Conservation (phyloP, 1,140 invertebrate genomes). For the Camponotus floridanus region DNA sequence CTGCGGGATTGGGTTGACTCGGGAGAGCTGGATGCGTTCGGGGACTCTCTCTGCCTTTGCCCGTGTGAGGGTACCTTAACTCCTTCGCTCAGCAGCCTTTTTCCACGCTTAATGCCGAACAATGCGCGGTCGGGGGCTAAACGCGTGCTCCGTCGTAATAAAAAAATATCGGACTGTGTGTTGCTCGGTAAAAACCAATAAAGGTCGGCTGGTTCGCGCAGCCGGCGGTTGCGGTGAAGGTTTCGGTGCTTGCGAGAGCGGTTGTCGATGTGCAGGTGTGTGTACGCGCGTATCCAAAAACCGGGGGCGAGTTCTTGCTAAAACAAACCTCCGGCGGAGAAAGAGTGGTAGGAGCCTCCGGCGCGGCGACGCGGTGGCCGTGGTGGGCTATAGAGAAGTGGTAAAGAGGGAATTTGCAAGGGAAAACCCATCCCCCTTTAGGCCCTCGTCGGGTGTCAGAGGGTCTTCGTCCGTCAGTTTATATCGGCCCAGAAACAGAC, state of each 20-base stretch:
- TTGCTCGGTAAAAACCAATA: slow-evolving; percentile 85
- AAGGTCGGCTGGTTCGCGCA: slow-evolving; percentile 81
- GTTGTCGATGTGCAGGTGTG: slow-evolving; percentile 52
- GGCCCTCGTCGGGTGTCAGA: slow-evolving; percentile 79
- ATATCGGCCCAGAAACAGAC: slow-evolving; percentile 72
- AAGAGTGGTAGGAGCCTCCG: slow-evolving; percentile 71
- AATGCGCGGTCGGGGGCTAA: slow-evolving; percentile 71
- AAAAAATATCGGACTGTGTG: slow-evolving; percentile 80
- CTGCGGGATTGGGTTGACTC: slow-evolving; percentile 2
- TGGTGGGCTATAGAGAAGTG: slow-evolving; percentile 81
- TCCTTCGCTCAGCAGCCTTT: slow-evolving; percentile 70
- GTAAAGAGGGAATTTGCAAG: slow-evolving; percentile 85
- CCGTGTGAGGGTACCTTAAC: slow-evolving; percentile 72
- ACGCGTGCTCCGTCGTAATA: slow-evolving; percentile 77
- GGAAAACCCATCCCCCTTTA: slow-evolving; percentile 76
- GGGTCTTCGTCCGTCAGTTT: slow-evolving; percentile 79
- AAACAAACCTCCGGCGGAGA: slow-evolving; percentile 81
- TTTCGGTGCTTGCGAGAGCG: slow-evolving; percentile 71
- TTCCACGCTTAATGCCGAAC: slow-evolving; percentile 74
- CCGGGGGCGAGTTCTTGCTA: slow-evolving; percentile 82
- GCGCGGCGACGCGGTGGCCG: slow-evolving; percentile 61
- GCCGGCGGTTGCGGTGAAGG: slow-evolving; percentile 82
- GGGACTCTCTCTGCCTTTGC: slow-evolving; percentile 40
- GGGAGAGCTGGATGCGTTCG: not conserved
- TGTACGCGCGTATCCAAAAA: slow-evolving; percentile 64